These are phyloP conservation scores for Tragelaphus scriptus DNA, from an alignment of 2,113 vertebrate species.

Conservation along the genomic window DNA sequence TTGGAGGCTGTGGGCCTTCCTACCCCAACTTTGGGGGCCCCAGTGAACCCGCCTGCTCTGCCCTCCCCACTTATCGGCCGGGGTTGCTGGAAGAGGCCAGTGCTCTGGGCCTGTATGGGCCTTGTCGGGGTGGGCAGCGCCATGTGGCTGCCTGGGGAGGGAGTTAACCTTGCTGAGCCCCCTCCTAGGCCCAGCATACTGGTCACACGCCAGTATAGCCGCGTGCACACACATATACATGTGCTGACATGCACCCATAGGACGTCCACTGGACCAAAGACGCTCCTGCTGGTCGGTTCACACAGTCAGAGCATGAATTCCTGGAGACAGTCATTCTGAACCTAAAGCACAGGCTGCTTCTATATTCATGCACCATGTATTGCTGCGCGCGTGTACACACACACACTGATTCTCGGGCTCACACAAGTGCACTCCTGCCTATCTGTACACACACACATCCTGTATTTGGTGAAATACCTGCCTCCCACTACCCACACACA, in stretches of 20 bases:
- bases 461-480: neutral
- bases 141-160: neutral
- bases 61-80: no score
- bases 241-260: neutral
- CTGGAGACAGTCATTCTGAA: neutral
- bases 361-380: neutral
- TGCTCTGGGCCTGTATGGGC: neutral
- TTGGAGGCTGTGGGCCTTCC: neutral
- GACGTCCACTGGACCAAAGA: neutral
- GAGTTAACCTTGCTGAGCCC: neutral
- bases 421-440: neutral
- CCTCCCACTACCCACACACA: neutral
- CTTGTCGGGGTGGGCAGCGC: neutral
- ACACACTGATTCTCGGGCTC: neutral
- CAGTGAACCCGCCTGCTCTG: neutral
- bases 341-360: neutral
- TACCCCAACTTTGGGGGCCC: constrained; percentile 18
- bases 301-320: neutral
- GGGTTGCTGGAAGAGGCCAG: neutral
- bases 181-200: neutral
- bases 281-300: neutral
- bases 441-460: neutral
- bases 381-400: neutral
- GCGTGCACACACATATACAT: neutral
- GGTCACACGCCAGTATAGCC: neutral